Evolutionary conservation across 1,140 invertebrate genomes (phyloP).

Genomic region (Euborellia annulipes): DNA sequence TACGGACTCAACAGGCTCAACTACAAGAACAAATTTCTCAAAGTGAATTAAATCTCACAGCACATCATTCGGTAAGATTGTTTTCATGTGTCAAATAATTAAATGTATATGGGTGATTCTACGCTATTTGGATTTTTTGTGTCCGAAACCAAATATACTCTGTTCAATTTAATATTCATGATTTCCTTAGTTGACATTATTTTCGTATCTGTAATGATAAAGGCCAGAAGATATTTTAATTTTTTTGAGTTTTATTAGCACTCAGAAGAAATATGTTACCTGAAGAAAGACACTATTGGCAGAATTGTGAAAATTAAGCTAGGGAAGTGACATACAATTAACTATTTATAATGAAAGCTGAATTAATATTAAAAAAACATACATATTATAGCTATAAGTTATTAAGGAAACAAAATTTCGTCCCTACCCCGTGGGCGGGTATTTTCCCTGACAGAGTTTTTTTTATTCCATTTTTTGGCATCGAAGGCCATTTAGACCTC

Average conservation of each 20-base stretch:
- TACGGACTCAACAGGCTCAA: conserved; percentile 53
- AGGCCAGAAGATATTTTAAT: neutral
- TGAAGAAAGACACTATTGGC: too few relatives aligned
- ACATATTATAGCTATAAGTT: too few relatives aligned
- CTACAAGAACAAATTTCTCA: conserved; percentile 85
- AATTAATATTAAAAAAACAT: too few relatives aligned
- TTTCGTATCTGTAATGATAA: neutral
- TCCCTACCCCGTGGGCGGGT: too few relatives aligned
- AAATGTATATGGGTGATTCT: neutral
- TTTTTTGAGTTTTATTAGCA: neutral
- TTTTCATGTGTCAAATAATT: neutral
- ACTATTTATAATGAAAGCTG: too few relatives aligned
- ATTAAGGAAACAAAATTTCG: too few relatives aligned
- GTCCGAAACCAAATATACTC: neutral
- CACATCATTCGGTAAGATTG: conserved; percentile 64
- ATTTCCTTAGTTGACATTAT: neutral
- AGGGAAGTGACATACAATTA: too few relatives aligned
- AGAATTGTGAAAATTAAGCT: too few relatives aligned
- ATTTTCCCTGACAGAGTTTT: too few relatives aligned
- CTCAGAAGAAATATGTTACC: too few relatives aligned
- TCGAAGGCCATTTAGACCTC: too few relatives aligned
- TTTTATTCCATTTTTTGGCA: too few relatives aligned
- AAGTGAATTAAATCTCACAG: conserved; percentile 84
- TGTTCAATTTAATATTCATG: neutral
- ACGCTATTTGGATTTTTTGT: neutral